Conservation (phyloP, 2,113 vertebrate species). For the Gambusia affinis region DNA sequence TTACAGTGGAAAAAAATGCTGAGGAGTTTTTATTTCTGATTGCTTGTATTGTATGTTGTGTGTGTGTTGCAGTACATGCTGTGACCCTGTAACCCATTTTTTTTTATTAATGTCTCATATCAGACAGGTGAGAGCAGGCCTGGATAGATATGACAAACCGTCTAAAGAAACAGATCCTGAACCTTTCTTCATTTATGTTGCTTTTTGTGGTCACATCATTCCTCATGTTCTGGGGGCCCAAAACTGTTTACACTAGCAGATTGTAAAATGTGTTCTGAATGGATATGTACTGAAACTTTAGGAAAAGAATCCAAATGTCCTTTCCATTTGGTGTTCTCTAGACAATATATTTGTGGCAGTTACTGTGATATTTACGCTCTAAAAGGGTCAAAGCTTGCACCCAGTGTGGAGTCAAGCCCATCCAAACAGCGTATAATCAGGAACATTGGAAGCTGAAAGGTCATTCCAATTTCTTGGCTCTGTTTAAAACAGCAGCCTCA, state of each 20-base stretch:
- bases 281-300: neutral
- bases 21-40: neutral
- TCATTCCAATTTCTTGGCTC: constrained; percentile 58
- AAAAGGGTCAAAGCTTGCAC: constrained; percentile 49
- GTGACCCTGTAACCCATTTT: constrained; percentile 26
- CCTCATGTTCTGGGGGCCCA: neutral
- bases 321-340: neutral
- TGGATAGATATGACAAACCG: constrained; percentile 49
- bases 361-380: constrained; percentile 6
- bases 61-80: constrained; percentile 1
- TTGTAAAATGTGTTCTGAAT: neutral
- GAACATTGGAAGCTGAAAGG: constrained; percentile 50
- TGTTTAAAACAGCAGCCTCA: constrained; percentile 47
- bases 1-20: neutral
- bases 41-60: neutral
- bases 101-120: constrained; percentile 55
- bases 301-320: neutral
- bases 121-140: constrained; percentile 35
- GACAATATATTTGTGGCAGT: neutral
- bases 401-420: constrained; percentile 26
- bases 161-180: constrained; percentile 53
- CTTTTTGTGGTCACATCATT: neutral
- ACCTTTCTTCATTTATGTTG: constrained; percentile 33
- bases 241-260: neutral
- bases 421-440: constrained; percentile 56